phyloP scores from a whole-genome alignment of 64 coral and sea anemone genomes.

The Cladopsammia gracilis region DNA sequence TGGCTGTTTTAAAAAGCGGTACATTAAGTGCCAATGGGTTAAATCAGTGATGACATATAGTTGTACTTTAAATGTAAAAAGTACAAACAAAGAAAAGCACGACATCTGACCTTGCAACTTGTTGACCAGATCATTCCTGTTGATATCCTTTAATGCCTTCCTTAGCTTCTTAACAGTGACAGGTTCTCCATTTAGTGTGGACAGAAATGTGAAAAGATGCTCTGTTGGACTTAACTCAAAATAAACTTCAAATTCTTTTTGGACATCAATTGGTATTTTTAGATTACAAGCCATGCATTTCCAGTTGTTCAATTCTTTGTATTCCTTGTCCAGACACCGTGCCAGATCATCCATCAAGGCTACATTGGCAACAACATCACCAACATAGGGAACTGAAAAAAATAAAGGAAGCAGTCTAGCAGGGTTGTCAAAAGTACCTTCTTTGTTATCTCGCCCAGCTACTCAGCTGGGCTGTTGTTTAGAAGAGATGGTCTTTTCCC shows the following conservation, averaged over 20 bases:
- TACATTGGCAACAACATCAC: constrained; percentile 43
- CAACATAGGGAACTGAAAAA: not conserved
- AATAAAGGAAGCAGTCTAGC: not conserved
- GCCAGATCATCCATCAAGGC: constrained; percentile 50
- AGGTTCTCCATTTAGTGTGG: not conserved
- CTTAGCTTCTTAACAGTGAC: constrained; percentile 27
- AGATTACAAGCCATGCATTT: constrained; percentile 28
- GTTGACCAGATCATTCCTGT: constrained; percentile 49
- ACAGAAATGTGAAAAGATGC: constrained; percentile 34
- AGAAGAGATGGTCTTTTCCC: too few relatives aligned
- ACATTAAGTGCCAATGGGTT: too few relatives aligned
- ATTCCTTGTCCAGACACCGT: constrained; percentile 36
- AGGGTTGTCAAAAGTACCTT: too few relatives aligned
- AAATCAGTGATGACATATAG: too few relatives aligned
- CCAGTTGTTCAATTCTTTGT: constrained; percentile 30
- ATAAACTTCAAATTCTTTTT: constrained; percentile 40
- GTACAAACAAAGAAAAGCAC: too few relatives aligned
- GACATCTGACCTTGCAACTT: constrained; percentile 2
- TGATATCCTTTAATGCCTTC: constrained; percentile 5
- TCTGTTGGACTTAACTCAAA: constrained; percentile 27
- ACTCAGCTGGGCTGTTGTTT: too few relatives aligned
- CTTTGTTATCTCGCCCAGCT: too few relatives aligned
- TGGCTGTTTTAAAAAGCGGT: too few relatives aligned
- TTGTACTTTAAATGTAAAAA: too few relatives aligned
- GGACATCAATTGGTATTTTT: not conserved